A percentile compares a stretch with the other conserved stretches of the same genome.
Evolutionary conservation across 1,140 invertebrate genomes (phyloP).

Genomic region (Philotrypesis tridentata): DNA sequence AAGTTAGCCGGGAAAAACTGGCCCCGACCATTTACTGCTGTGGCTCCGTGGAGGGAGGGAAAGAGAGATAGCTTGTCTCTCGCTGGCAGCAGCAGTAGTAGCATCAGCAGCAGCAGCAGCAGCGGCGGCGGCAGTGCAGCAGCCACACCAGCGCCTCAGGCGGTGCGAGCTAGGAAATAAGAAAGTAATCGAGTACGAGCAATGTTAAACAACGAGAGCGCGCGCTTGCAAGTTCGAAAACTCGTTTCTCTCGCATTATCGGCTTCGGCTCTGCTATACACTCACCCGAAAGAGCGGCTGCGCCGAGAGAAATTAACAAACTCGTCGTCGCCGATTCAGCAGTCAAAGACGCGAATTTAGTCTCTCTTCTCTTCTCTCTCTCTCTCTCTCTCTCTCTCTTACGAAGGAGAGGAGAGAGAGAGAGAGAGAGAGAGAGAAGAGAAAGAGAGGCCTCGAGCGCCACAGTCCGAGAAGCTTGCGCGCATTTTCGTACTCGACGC

Average conservation of each 20-base stretch:
- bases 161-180: background rate
- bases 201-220: background rate
- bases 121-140: background rate
- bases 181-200: background rate
- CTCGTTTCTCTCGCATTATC: conserved; percentile 31
- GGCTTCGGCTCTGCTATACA: background rate
- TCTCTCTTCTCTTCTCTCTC: no score
- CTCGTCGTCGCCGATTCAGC: conserved; percentile 14
- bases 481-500: background rate
- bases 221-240: conserved; percentile 31
- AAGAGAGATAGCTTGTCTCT: background rate
- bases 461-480: background rate
- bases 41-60: background rate
- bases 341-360: conserved; percentile 16
- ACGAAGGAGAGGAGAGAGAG: background rate
- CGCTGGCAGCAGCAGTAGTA: background rate
- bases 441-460: background rate
- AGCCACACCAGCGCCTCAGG: background rate
- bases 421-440: no score
- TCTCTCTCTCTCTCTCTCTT: no score
- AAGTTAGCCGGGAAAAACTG: conserved; percentile 14
- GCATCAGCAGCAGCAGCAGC: background rate
- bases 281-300: background rate
- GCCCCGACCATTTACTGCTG: conserved; percentile 27
- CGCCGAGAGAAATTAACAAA: conserved; percentile 32